Conservation (phyloP, 2,797 vertebrate species). For the Nothura maculosa region DNA sequence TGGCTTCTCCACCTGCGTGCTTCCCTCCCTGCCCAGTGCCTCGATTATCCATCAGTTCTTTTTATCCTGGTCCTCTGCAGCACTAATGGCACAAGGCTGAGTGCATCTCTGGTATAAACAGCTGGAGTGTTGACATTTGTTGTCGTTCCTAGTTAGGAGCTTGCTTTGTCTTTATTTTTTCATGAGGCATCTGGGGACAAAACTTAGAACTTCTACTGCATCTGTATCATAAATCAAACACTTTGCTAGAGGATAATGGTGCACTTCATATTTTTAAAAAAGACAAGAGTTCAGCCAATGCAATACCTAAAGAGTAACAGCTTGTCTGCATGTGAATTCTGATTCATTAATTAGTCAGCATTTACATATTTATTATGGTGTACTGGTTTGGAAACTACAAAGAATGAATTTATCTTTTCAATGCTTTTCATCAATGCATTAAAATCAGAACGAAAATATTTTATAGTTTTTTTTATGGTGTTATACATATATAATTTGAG, state of each 20-base stretch:
- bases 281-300: background rate
- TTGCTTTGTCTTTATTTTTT: constrained; percentile 63
- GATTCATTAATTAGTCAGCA: constrained; percentile 16
- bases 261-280: background rate
- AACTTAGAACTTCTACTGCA: constrained; percentile 34
- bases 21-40: background rate
- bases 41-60: constrained; percentile 10
- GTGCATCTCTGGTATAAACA: background rate
- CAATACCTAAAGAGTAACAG: constrained; percentile 22
- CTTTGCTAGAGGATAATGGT: constrained; percentile 47
- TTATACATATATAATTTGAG: background rate
- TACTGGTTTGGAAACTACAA: constrained; percentile 6
- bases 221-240: constrained; percentile 64
- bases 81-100: background rate
- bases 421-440: background rate
- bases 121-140: constrained; percentile 39
- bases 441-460: background rate
- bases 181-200: constrained; percentile 43
- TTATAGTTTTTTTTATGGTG: background rate
- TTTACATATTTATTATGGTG: background rate
- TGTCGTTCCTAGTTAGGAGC: constrained; percentile 44
- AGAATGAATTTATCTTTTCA: background rate
- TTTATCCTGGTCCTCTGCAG: background rate
- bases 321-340: constrained; percentile 10
- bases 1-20: background rate